phyloP scores from a whole-genome alignment of 2,888 invertebrate genomes.

The Gymnosoma rotundatum region DNA sequence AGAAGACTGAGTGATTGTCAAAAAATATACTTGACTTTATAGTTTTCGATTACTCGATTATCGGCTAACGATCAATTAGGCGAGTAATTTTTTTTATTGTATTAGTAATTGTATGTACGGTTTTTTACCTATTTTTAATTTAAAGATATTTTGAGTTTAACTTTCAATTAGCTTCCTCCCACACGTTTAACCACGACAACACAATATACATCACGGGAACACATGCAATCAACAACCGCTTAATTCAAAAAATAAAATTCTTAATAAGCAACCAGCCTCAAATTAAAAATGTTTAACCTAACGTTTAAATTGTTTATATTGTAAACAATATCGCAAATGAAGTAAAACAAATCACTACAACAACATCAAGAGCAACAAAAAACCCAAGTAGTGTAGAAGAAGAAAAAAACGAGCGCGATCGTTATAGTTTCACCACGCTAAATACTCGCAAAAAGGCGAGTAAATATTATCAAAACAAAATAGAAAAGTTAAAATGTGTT shows the following conservation, averaged over 20 bases:
- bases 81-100: conserved; percentile 10
- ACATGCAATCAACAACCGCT: not conserved
- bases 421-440: conserved; percentile 2
- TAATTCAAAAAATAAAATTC: conserved; percentile 42
- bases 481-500: conserved; percentile 6
- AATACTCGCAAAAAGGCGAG: conserved; percentile 12
- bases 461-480: conserved; percentile 21
- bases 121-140: conserved; percentile 13
- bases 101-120: not conserved
- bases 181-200: conserved; percentile 24
- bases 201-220: not conserved
- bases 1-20: conserved; percentile 65
- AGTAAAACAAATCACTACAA: conserved; percentile 16
- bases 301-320: conserved; percentile 24
- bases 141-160: conserved; percentile 42
- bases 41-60: conserved; percentile 65
- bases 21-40: conserved; percentile 62
- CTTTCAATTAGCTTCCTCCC: conserved; percentile 55
- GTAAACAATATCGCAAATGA: conserved; percentile 17
- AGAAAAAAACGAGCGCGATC: conserved; percentile 21
- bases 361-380: conserved; percentile 25
- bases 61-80: conserved; percentile 44
- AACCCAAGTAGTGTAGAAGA: not conserved
- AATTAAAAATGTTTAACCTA: conserved; percentile 20
- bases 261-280: conserved; percentile 25